phyloP scores from a whole-genome alignment of 2,888 invertebrate genomes.

The Torymus texanus region DNA sequence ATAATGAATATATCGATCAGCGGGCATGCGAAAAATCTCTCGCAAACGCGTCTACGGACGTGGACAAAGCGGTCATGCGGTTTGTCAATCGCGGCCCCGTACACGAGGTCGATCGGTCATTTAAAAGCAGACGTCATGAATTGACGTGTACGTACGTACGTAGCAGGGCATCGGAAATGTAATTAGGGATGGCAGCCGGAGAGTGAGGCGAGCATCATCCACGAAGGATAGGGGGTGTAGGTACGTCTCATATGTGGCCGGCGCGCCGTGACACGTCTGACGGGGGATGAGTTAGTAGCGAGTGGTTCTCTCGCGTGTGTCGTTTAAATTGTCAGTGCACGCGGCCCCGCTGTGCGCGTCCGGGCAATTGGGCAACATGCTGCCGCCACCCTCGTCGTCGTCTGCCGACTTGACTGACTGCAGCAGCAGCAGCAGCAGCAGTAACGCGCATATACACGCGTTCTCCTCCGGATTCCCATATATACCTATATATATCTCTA shows the following conservation, averaged over 20 bases:
- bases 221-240: constrained; percentile 12
- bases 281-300: constrained; percentile 14
- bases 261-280: constrained; percentile 21
- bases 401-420: background rate
- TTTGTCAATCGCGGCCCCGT: too few species aligned
- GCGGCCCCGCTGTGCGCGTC: background rate
- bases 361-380: background rate
- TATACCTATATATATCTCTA: background rate
- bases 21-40: too few species aligned
- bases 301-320: background rate
- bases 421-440: too few species aligned
- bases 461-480: too few species aligned
- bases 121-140: constrained; percentile 32
- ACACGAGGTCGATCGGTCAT: background rate
- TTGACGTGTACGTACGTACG: constrained; percentile 5
- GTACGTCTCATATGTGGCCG: background rate
- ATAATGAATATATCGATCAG: too few species aligned
- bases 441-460: too few species aligned
- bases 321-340: constrained; percentile 31
- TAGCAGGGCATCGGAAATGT: constrained; percentile 8
- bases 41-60: too few species aligned
- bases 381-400: background rate
- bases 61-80: too few species aligned
- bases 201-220: background rate
- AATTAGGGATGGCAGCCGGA: background rate